These are phyloP conservation scores for Limnothrissa miodon DNA, from an alignment of 2,113 vertebrate genomes.

Conservation along the genomic window DNA sequence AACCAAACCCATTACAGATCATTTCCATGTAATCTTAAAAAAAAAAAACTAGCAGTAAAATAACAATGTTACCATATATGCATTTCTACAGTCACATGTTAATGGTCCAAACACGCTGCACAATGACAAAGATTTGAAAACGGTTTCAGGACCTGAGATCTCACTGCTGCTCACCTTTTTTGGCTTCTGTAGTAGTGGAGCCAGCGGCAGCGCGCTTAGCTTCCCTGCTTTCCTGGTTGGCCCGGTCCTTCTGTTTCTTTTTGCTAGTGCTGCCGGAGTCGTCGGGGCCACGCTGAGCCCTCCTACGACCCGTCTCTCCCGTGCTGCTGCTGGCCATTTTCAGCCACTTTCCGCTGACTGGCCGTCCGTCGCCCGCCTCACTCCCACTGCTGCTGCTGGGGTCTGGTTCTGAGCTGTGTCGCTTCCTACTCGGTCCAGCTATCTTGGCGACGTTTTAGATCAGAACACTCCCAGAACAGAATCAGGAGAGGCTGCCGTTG, in stretches of 20 bases:
- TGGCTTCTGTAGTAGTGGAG: slow-evolving; percentile 51
- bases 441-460: slow-evolving; percentile 96
- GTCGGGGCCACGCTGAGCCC: slow-evolving; percentile 74
- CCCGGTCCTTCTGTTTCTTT: slow-evolving; percentile 95
- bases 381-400: slow-evolving; percentile 75
- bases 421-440: slow-evolving; percentile 98
- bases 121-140: neutral
- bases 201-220: slow-evolving; percentile 71
- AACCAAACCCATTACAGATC: neutral
- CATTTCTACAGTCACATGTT: neutral
- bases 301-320: slow-evolving; percentile 61
- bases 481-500: slow-evolving; percentile 70
- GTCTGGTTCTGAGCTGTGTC: slow-evolving; percentile 96
- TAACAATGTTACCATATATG: neutral
- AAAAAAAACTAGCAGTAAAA: no score
- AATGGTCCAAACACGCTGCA: neutral
- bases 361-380: slow-evolving; percentile 84
- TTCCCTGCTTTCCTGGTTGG: slow-evolving; percentile 93
- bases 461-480: slow-evolving; percentile 85
- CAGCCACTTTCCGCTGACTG: slow-evolving; percentile 89
- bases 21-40: no score
- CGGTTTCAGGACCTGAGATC: neutral
- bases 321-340: slow-evolving; percentile 76
- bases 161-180: slow-evolving; percentile 68
- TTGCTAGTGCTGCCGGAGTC: slow-evolving; percentile 80